Evolutionary conservation across 1,140 invertebrate genomes (phyloP), one percentile per base, ranked within the genome.

Genomic region (Kradibia gibbosae): DNA sequence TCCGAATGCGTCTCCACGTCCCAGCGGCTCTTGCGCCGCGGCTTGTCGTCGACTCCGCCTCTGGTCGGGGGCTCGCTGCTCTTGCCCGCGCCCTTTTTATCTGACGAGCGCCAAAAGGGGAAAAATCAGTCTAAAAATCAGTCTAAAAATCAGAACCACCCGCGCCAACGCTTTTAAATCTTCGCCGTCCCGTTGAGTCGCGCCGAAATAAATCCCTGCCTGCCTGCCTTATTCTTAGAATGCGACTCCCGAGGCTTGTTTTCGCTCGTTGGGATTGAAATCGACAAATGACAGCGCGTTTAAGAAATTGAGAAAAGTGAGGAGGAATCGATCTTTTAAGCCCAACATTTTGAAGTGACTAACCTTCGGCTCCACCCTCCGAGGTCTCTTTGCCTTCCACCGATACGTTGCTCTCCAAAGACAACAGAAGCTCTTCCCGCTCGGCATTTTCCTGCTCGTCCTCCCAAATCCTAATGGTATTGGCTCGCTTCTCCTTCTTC

Each of bases 381-480:
- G 4, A 84, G 81, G 42, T 55, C 45, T 84, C 36, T 75, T 70
- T 65, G 4, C 50, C 55, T 80, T 81, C 50, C 83, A 83, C 0
- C 78, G 48, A 36, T 8, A 50, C n/a, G 22, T 74, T 82, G 13
- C 78, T 77, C 25, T 80, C 50, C 31, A 80, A 28, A n/a, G 78
- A 50, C 39, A 78, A 31, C 3, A 72, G 55, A 28, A 89, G 80
- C 74, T 85, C 88, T 80, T 91, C 89, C 10, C 86, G 86, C 25
- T 90, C 90, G 0, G 86, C 91, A 77, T 91, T 89, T 57, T 91
- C 90, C 67, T 90, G 85, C 34, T 91, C 91, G 1, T 91, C 90
- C 62, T 91, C 90, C 91, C 91, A 91, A 39, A 91, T 91, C 79
- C 89, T 88, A 31, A 88, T 85, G 0, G 89, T 84, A 45, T 86